Conservation (phyloP, 2,797 vertebrate genomes). For the Sternarchorhynchus goeldii region DNA sequence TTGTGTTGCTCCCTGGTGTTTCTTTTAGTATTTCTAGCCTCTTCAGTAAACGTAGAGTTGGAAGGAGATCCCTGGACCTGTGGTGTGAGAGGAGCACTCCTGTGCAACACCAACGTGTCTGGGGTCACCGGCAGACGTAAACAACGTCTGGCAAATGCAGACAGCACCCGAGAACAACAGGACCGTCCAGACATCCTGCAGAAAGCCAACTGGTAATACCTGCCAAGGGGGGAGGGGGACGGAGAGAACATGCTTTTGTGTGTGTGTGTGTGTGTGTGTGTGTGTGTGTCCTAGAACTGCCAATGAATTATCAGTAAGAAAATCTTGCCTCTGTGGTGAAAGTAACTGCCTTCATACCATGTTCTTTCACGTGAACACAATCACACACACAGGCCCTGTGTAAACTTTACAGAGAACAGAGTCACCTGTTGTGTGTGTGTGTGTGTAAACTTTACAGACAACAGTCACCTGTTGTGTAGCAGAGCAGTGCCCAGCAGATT, state of each 20-base stretch:
- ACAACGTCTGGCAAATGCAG: no score
- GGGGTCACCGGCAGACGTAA: no score
- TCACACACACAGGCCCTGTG: constrained; percentile 57
- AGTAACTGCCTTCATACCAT: constrained; percentile 40
- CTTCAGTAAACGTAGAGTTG: no score
- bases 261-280: constrained; percentile 25
- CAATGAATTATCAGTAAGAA: constrained; percentile 69
- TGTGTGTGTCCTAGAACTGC: constrained; percentile 65
- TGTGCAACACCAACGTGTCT: no score
- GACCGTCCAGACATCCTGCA: no score
- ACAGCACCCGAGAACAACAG: no score
- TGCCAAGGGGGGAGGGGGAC: not conserved
- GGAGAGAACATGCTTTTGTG: constrained; percentile 34
- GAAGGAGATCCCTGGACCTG: no score
- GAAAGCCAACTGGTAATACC: no score
- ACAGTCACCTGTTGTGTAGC: constrained; percentile 66
- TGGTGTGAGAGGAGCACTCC: no score
- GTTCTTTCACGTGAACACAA: constrained; percentile 41
- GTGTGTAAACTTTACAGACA: constrained; percentile 75
- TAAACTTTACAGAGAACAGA: constrained; percentile 74
- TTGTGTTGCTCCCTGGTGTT: no score
- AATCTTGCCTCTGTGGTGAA: constrained; percentile 62
- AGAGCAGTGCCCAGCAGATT: constrained; percentile 67
- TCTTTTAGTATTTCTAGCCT: no score
- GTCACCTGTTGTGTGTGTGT: constrained; percentile 66